These are phyloP conservation scores for Anastrepha ludens DNA, from an alignment of 1,140 invertebrate species.

Conservation along the genomic window DNA sequence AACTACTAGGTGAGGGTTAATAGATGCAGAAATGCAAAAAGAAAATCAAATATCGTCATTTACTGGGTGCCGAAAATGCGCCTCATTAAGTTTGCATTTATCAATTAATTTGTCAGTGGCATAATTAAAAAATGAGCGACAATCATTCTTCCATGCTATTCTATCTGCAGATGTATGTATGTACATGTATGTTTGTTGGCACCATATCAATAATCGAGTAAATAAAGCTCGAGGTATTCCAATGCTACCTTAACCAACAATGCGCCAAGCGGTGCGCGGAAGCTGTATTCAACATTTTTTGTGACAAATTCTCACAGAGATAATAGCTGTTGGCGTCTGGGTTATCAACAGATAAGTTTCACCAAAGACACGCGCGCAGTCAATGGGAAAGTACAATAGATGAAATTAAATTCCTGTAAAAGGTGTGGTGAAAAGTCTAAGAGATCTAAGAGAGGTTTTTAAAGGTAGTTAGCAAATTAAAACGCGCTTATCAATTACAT, in stretches of 20 bases:
- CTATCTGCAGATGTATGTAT: not conserved
- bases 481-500: no score
- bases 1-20: no score
- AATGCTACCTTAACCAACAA: not conserved
- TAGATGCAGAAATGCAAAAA: no score
- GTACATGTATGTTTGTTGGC: not conserved
- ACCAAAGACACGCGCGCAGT: not conserved
- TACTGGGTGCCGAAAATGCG: not conserved
- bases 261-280: not conserved
- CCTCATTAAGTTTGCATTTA: not conserved
- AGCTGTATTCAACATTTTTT: not conserved
- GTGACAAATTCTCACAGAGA: conserved; percentile 12
- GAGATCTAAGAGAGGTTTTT: no score
- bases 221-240: not conserved
- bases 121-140: not conserved
- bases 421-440: no score
- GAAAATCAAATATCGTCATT: not conserved
- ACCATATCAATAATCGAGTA: not conserved
- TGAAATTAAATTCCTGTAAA: no score
- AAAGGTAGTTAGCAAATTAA: no score
- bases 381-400: not conserved
- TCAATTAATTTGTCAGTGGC: not conserved
- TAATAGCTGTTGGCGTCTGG: not conserved
- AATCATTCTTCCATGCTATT: not conserved
- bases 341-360: conserved; percentile 30